A percentile compares a stretch with the other conserved stretches of the same genome.
Evolutionary conservation across 1,140 invertebrate species (phyloP).

Genomic region (Drosophila biarmipes): DNA sequence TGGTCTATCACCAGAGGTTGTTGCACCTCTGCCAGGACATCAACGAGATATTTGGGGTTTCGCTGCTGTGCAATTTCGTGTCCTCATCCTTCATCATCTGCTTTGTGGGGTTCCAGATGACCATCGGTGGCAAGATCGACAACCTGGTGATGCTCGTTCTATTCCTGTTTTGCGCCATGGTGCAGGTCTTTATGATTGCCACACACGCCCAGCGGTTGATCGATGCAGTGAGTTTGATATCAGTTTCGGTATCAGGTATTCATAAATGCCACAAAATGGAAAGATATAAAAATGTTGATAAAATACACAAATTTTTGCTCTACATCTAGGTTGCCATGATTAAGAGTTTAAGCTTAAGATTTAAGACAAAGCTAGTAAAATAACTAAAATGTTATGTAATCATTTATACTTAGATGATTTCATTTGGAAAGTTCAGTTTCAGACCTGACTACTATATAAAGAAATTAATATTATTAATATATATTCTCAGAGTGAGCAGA

Average conservation of each 20-base stretch:
- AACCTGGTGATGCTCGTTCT: slow-evolving; percentile 65
- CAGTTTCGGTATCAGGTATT: too few relatives aligned
- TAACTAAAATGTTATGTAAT: too few relatives aligned
- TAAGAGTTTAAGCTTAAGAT: too few relatives aligned
- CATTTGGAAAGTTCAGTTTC: too few relatives aligned
- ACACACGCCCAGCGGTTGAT: slow-evolving; percentile 63
- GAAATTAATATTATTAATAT: too few relatives aligned
- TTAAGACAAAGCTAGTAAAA: too few relatives aligned
- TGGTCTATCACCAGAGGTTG: slow-evolving; percentile 65
- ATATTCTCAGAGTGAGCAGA: slow-evolving; percentile 44
- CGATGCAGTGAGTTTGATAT: slow-evolving; percentile 44
- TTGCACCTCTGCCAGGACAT: slow-evolving; percentile 48
- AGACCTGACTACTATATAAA: too few relatives aligned
- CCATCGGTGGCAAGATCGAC: slow-evolving; percentile 62
- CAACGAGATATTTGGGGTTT: slow-evolving; percentile 69
- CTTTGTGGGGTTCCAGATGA: slow-evolving; percentile 75
- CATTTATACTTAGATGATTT: too few relatives aligned
- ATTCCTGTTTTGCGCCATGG: slow-evolving; percentile 67
- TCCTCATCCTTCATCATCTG: slow-evolving; percentile 72
- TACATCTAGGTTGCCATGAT: too few relatives aligned
- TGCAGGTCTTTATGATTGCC: slow-evolving; percentile 71
- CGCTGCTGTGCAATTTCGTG: slow-evolving; percentile 64
- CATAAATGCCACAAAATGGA: too few relatives aligned
- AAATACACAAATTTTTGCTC: too few relatives aligned
- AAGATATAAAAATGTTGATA: neutral